Base-by-base conservation (phyloP, 2,113 vertebrate species). In the Reinhardtius hippoglossoides region DNA sequence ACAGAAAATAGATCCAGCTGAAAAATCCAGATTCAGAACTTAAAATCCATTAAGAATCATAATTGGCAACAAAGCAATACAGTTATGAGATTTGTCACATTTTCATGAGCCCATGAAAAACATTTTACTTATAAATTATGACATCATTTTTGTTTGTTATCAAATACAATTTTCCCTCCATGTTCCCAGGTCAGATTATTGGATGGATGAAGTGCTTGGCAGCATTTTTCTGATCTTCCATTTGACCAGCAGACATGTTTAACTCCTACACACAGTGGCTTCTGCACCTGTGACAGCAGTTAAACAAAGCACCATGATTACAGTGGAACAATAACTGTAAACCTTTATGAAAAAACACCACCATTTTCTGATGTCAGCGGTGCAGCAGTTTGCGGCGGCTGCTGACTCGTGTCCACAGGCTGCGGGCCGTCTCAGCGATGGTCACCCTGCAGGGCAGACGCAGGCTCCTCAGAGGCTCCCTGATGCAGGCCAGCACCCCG, bases 381-480 rank as follows among this genome's bases (percentile, higher is more conserved):
- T 54, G 71, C 7, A 81, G 9, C 67, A 82, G 59, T 62, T 89
- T 92, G 61, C 91, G 88, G 42, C 92, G 84, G 52, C 90, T 71
- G 15, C 94, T 94, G 57, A 95, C 90, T 3, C 93, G 86, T 1
- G 92, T 94, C 94, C 94, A 94, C 69, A 94, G 76, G 83, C 87
- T 93, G 21, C 92, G 82, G 0, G 91, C 92, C 0, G 89, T 89
- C 83, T 85, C 87, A 21, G 84, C 62, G 8, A 95, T 86, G 18
- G 81, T 87, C 1, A 58, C 68, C 37, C 91, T 71, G 9, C 78
- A 83, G 2, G 90, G 90, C 52, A 93, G 83, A 9, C 84, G 84
- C 7, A 95, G 74, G 74, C 89, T 94, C 84, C 77, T 91, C 57
- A 95, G 83, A 1, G 94, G 92, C 71, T 91, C 93, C n/a, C 77